Base-by-base conservation (phyloP, 2,797 vertebrate species). In the Podarcis siculus region DNA sequence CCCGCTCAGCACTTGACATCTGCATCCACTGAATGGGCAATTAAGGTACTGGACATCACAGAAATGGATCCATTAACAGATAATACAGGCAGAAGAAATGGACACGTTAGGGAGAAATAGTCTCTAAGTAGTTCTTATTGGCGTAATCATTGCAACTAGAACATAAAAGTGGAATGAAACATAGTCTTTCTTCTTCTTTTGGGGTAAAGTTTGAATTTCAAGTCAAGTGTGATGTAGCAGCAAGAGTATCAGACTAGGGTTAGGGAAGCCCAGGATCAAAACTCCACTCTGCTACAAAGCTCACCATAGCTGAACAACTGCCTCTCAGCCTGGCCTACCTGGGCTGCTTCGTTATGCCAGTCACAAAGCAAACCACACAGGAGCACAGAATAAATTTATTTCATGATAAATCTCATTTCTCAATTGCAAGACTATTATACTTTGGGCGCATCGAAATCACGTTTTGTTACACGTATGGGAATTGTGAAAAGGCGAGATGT, bases 1-100 rank as follows among this genome's bases (percentile, higher is more conserved):
- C 78, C 55, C 49, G n/a, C 71, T 81, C 42, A 25, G 42, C 61
- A 35, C 71, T 89, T 85, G 42, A 82, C 76, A 89, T 75, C 25
- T 67, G 78, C 78, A 85, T 69, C 71, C 25, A 30, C 15, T 64
- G 42, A 89, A 58, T 85, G 61, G 58, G 73, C 81, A 66, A 89
- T 89, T 81, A 85, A 81, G 39, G 78, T 30, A 85, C 58, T 69
- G 78, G 58, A 81, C 67, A 85, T 67, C 58, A 37, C 61, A 23
- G 58, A 89, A 89, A 89, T 85, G 78, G 42, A 85, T 32, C 72
- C 61, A 75, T 85, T 81, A 76, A 67, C 61, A n/a, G 83, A 85
- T 66, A 85, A 67, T 67, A 58, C 12, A 55, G 21, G 17, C 69
- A 55, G 71, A 66, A 89, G 32, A 49, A 76, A 79, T 49, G 42